Base-by-base conservation (phyloP, 2,888 invertebrate species). In the Girardia tigrina region DNA sequence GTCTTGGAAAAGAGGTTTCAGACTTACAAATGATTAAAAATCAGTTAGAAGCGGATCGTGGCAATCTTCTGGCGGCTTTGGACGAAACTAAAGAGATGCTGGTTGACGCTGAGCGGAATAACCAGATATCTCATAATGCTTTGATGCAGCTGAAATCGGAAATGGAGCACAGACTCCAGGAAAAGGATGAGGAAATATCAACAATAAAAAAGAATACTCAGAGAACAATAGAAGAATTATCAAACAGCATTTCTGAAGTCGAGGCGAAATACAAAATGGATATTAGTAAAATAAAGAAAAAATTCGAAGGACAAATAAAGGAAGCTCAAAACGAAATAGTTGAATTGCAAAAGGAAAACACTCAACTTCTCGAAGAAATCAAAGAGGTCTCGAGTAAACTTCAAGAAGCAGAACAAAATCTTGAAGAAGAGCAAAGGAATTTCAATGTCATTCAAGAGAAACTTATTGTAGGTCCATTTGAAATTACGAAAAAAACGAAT, bases 221-320 rank as follows among this genome's bases (percentile, higher is more conserved):
- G 56, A 56, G 23, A 56, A 56, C 56, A n/a, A 56, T 56, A 20
- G 56, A 56, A 56, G 56, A 56, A 56, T 56, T 56, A 56, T 20
- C 56, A n/a, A 56, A 56, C n/a, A 12, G 20, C 6, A 56, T 56
- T 8, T n/a, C 56, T 2, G 4, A 4, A 20, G n/a, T 56, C n/a
- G 56, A 56, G 23, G 23, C 4, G 2, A 56, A 56, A 56, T n/a
- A 12, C 4, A 56, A 56, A 16, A 56, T 23, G 23, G 56, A 56
- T 20, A 56, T 56, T 6, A 23, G 8, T 12, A 56, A 56, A n/a
- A 6, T 56, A 56, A 4, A n/a, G 23, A 56, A 56, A 23, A 56
- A 56, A 16, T 56, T 20, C n/a, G 56, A 56, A 56, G 23, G 20
- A 6, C 20, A 56, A 20, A 12, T 56, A 4, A 56, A 56, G 23